Conservation (phyloP, 2,797 vertebrate genomes). For the Buceros bicornis region DNA sequence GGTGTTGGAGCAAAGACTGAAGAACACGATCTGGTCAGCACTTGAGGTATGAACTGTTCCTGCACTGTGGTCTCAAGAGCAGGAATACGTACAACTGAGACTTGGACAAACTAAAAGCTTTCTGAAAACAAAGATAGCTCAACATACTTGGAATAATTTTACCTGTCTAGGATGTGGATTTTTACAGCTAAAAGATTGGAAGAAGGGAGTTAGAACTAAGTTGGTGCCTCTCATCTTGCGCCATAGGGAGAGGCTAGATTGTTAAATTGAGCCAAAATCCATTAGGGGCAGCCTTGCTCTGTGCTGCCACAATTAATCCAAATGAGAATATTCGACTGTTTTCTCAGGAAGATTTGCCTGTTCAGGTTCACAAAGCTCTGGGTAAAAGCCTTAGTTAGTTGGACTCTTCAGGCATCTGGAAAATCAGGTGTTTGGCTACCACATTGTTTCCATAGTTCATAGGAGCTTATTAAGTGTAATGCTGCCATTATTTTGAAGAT, state of each 20-base stretch:
- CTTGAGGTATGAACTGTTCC: background rate
- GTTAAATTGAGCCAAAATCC: background rate
- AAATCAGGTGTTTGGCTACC: background rate
- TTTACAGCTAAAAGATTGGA: background rate
- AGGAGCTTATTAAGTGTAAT: background rate
- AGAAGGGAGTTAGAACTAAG: background rate
- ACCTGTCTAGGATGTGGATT: background rate
- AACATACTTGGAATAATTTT: background rate
- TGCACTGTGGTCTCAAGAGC: background rate
- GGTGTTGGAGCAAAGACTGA: background rate
- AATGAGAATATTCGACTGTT: background rate
- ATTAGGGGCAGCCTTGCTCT: rapidly evolving
- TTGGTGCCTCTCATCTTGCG: background rate
- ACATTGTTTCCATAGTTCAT: background rate
- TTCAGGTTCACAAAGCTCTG: background rate
- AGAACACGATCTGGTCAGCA: background rate
- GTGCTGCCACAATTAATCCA: background rate
- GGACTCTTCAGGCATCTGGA: background rate
- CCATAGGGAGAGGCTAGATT: rapidly evolving
- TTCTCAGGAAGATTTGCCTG: background rate
- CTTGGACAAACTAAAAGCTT: background rate
- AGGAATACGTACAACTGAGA: background rate
- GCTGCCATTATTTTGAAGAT: background rate
- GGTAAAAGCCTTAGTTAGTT: background rate
- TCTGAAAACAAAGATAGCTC: background rate